These are phyloP conservation scores for Augochlorella aurata DNA, from an alignment of 2,888 invertebrate species.

Conservation along the genomic window DNA sequence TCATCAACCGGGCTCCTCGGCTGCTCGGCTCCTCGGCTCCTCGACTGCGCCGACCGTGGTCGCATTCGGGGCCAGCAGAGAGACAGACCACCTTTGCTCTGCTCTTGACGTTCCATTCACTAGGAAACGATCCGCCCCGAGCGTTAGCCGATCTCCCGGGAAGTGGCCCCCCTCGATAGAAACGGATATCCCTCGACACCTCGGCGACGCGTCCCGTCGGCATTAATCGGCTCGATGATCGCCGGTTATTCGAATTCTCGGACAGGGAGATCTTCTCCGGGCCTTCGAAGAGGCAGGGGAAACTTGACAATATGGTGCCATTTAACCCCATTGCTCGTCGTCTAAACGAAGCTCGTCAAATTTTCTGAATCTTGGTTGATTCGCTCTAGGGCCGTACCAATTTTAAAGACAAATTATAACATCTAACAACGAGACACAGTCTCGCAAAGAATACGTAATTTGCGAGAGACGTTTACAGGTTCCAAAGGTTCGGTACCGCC, in stretches of 20 bases:
- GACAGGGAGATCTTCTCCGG: conserved; percentile 48
- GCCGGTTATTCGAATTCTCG: conserved; percentile 54
- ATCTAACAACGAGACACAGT: too few species aligned
- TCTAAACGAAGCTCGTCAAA: too few species aligned
- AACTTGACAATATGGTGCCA: too few species aligned
- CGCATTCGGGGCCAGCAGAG: conserved; percentile 44
- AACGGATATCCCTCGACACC: conserved; percentile 56
- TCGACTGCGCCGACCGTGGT: conserved; percentile 51
- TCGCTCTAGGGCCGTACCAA: too few species aligned
- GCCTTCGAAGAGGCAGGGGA: conserved; percentile 9
- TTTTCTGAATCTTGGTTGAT: too few species aligned
- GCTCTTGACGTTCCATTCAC: conserved; percentile 67
- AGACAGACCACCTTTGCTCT: conserved; percentile 26
- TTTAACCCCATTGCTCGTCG: too few species aligned
- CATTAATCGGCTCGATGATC: conserved; percentile 49
- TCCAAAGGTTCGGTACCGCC: neutral
- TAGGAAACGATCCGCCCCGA: conserved; percentile 64
- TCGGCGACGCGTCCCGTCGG: conserved; percentile 22
- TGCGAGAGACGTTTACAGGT: too few species aligned
- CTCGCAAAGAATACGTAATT: too few species aligned
- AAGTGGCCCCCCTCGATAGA: conserved; percentile 54
- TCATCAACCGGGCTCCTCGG: conserved; percentile 28
- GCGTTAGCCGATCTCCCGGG: conserved; percentile 68
- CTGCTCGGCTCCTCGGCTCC: conserved; percentile 17
- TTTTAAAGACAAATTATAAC: too few species aligned